Conservation (phyloP, 2,113 vertebrate species). For the Irena cyanogastra region DNA sequence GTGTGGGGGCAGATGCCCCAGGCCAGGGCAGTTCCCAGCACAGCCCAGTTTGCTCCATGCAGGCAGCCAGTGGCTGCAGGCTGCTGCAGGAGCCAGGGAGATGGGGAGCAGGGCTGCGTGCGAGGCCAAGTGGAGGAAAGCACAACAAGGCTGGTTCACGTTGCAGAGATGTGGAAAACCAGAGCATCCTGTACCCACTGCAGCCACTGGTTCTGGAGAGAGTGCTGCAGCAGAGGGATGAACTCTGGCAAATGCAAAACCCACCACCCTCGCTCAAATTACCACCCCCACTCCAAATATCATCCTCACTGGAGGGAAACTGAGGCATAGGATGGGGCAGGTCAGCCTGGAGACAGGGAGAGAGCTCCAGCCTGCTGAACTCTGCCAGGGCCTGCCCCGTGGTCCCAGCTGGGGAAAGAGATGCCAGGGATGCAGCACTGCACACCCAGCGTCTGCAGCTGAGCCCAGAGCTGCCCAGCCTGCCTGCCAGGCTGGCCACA, state of each 20-base stretch:
- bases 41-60: background rate
- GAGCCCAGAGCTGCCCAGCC: background rate
- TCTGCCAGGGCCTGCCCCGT: background rate
- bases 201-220: background rate
- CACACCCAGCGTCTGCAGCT: background rate
- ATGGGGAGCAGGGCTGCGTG: background rate
- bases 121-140: background rate
- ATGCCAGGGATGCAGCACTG: background rate
- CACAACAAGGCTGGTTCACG: fast-evolving
- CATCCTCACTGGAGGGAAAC: background rate
- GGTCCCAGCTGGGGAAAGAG: background rate
- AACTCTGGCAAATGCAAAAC: background rate
- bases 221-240: background rate
- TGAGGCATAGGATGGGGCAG: background rate
- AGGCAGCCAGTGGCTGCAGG: background rate
- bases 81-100: background rate
- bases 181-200: background rate
- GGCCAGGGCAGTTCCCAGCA: background rate
- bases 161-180: background rate
- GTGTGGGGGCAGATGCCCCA: background rate
- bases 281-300: background rate
- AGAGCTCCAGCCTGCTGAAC: background rate
- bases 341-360: background rate
- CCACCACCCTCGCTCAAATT: background rate
- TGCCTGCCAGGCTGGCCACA: background rate